Evolutionary conservation across 2,113 vertebrate species (phyloP).

Genomic region (Malurus cyaneus): DNA sequence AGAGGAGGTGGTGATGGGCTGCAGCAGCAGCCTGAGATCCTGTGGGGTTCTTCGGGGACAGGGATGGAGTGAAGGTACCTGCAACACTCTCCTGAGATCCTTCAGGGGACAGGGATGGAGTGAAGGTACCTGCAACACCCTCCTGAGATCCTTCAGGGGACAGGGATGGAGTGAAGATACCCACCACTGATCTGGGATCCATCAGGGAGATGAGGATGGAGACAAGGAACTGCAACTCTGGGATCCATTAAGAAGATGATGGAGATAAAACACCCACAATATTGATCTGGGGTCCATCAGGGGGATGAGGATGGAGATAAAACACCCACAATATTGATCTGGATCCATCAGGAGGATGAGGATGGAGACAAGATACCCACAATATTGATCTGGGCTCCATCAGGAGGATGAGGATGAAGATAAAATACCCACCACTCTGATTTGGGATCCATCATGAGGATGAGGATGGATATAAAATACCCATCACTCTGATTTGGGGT

Average conservation of each 20-base stretch:
- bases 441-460: too few relatives aligned
- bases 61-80: neutral
- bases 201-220: neutral
- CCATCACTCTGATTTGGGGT: too few relatives aligned
- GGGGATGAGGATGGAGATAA: neutral
- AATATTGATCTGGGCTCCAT: accelerated
- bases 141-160: neutral
- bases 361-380: neutral
- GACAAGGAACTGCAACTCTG: neutral
- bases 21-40: accelerated
- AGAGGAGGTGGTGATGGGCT: neutral
- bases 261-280: neutral
- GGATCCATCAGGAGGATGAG: accelerated
- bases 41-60: accelerated
- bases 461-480: too few relatives aligned
- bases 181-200: neutral
- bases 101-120: neutral
- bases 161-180: neutral
- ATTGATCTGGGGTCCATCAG: neutral
- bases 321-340: accelerated
- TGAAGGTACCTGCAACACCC: accelerated
- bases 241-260: neutral
- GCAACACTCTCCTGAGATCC: neutral
- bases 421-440: too few relatives aligned
- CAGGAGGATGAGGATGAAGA: neutral